A percentile compares a stretch with the other conserved stretches of the same genome.
These are phyloP conservation scores for Chrysocyon brachyurus DNA, from an alignment of 2,797 vertebrate genomes.

Conservation along the genomic window DNA sequence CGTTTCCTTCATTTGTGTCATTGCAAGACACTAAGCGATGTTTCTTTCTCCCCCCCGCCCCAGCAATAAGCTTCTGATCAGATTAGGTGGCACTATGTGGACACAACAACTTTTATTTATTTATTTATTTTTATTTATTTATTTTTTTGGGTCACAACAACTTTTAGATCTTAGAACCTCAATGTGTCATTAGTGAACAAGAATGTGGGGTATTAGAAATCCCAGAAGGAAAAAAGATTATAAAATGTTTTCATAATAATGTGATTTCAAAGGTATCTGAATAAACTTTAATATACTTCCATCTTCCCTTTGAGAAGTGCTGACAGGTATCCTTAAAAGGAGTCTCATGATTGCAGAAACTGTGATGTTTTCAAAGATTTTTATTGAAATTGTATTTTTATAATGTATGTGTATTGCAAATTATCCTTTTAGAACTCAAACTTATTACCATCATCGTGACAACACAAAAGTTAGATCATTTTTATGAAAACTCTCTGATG, in stretches of 20 bases:
- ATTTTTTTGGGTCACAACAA: too few relatives aligned
- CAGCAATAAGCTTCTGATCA: background rate
- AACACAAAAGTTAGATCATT: background rate
- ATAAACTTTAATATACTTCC: background rate
- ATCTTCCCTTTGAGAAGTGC: background rate
- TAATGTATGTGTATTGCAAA: conserved; percentile 31
- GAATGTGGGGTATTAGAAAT: background rate
- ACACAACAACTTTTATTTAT: background rate
- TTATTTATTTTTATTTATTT: too few relatives aligned
- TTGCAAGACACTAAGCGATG: background rate
- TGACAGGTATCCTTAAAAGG: background rate
- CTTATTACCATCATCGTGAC: conserved; percentile 37
- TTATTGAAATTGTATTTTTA: background rate
- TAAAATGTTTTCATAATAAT: background rate
- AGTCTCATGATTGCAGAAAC: background rate
- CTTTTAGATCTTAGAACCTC: background rate
- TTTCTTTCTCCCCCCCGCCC: too few relatives aligned
- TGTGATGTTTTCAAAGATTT: background rate
- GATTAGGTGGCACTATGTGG: background rate
- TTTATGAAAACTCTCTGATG: conserved; percentile 67
- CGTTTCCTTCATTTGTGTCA: background rate
- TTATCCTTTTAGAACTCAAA: conserved; percentile 60
- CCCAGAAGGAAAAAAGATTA: background rate
- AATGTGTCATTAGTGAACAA: background rate
- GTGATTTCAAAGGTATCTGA: background rate